Evolutionary conservation across 1,140 invertebrate genomes (phyloP).

Genomic region (Telenomus remus): DNA sequence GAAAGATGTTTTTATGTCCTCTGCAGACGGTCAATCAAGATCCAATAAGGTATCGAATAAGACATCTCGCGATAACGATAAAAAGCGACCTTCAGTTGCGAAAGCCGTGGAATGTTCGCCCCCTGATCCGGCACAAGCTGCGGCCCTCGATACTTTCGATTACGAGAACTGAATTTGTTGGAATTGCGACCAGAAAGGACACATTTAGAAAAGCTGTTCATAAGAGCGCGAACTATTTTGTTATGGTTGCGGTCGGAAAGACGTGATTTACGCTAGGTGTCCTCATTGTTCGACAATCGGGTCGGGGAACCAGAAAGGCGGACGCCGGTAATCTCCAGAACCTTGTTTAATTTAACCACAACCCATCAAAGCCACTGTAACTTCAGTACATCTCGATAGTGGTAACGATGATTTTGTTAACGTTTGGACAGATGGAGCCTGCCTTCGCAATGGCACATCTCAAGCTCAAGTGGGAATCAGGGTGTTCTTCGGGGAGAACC

Average conservation of each 20-base stretch:
- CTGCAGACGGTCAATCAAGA: not conserved
- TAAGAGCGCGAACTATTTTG: not conserved
- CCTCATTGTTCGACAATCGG: not conserved
- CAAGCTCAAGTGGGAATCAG: constrained; percentile 7
- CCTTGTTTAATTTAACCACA: no score
- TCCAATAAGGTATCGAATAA: no score
- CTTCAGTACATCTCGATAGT: no score
- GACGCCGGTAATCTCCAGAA: not conserved
- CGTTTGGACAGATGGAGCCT: constrained; percentile 5
- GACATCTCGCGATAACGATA: no score
- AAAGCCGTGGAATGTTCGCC: not conserved
- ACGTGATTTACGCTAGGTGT: not conserved
- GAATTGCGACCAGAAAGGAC: not conserved
- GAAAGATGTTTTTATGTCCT: not conserved
- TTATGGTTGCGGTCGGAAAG: not conserved
- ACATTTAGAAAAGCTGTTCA: not conserved
- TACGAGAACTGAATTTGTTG: not conserved
- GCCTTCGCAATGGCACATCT: not conserved
- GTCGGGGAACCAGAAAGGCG: not conserved
- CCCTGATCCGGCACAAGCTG: not conserved
- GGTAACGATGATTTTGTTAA: not conserved
- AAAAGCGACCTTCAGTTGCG: not conserved
- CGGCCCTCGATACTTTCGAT: not conserved
- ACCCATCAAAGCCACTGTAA: no score
- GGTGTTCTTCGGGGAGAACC: constrained; percentile 6